Base-by-base conservation (phyloP, 64 coral and sea anemone genomes). In the Hydrozoanthus tunicans region DNA sequence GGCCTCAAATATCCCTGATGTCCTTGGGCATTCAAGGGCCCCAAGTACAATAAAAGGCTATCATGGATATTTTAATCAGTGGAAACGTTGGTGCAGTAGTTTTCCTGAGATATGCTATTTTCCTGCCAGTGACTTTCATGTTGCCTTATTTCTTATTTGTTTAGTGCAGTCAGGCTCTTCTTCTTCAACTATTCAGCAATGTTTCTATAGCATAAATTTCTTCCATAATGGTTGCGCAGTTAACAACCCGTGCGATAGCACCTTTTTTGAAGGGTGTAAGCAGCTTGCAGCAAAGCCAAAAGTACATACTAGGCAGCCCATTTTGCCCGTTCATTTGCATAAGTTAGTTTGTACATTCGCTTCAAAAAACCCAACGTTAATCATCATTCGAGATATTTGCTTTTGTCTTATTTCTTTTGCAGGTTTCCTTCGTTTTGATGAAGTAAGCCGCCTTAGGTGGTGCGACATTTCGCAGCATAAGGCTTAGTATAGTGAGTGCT, bases 381-480 rank as follows among this genome's bases (percentile, higher is more conserved):
- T 51, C 51, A 56, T 59, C 17, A 79, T 60, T 60, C 12, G 77
- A 79, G 77, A 79, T 59, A n/a, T 79, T 55, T 79, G 77, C 59
- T 55, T 79, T 79, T 79, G 56, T n/a, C 56, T 79, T 51, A 53
- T 79, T 79, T 53, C 77, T 56, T 79, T 56, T 79, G 55, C 77
- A 56, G 77, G 55, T 12, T 79, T 79, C 77, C 53, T 79, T 54
- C 77, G 77, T 79, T 79, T 58, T 77, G 75, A 77, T 17, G 77
- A 52, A 79, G 53, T 15, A 17, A 59, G 77, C 59, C 77, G 51
- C 67, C 67, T 70, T 15, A 70, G 67, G 7, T 70, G 67, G 67
- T 70, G 12, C 10, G 77, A 59, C 52, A 79, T 59, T 11, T 13
- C 77, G 52, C 77, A 52, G 51, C 52, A 52, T 55, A 17, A 79